A percentile compares a stretch with the other conserved stretches of the same genome.
Conservation (phyloP, 2,113 vertebrate genomes). For the Equus przewalskii region DNA sequence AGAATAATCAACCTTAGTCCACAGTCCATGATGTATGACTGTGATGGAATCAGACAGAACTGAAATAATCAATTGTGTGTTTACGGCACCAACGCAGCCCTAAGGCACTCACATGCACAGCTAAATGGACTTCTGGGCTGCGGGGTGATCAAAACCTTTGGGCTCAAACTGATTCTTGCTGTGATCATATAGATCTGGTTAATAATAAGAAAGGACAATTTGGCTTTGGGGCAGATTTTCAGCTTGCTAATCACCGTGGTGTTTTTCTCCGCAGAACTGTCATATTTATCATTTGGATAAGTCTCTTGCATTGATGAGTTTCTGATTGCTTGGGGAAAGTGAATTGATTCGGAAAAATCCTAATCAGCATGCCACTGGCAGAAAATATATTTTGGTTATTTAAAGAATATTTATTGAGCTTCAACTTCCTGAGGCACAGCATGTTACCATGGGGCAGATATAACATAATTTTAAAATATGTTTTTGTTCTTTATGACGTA, state of each 20-base stretch:
- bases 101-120: rapidly evolving
- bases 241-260: neutral
- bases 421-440: neutral
- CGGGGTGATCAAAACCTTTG: neutral
- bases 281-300: neutral
- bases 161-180: neutral
- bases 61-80: neutral
- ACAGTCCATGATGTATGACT: no score
- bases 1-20: neutral
- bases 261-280: constrained; percentile 43
- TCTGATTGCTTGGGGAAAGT: constrained; percentile 43
- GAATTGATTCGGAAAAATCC: constrained; percentile 56
- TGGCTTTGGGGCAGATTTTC: neutral
- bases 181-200: neutral
- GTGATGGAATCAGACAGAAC: neutral
- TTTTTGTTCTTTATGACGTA: constrained; percentile 46
- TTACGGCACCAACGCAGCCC: neutral
- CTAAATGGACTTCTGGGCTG: neutral
- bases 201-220: neutral
- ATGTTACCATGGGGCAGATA: neutral
- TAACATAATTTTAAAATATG: neutral
- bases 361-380: neutral
- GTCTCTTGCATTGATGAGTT: constrained; percentile 27
- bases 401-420: constrained; percentile 37
- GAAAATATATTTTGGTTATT: constrained; percentile 52